Evolutionary conservation across 2,113 vertebrate species (phyloP).

Genomic region (Ameiurus melas): DNA sequence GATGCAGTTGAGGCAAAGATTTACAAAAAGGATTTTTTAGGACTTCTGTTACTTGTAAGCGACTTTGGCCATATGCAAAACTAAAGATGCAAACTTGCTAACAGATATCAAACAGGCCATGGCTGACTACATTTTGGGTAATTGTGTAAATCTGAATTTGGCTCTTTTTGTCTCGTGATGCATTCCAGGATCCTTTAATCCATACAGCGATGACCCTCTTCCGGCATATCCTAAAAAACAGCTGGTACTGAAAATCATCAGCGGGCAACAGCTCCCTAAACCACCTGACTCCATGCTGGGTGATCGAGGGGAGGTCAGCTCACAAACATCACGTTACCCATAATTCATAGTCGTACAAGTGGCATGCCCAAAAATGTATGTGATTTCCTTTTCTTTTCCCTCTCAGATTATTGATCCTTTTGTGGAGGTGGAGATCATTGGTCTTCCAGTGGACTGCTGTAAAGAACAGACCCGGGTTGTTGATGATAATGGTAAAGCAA

Average conservation of each 20-base stretch:
- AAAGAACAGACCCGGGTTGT: slow-evolving; percentile 98
- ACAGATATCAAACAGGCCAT: not conserved
- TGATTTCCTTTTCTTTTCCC: not conserved
- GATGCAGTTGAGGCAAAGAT: not conserved
- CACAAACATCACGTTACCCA: not conserved
- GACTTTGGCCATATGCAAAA: not conserved
- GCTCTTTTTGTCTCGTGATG: slow-evolving; percentile 27
- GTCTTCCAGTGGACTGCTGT: slow-evolving; percentile 91
- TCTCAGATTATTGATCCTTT: slow-evolving; percentile 96
- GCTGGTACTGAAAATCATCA: slow-evolving; percentile 94
- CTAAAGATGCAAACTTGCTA: not conserved
- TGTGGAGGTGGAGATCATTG: slow-evolving; percentile 97
- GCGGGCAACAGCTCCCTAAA: slow-evolving; percentile 96
- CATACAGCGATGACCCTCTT: slow-evolving; percentile 89
- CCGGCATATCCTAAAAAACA: slow-evolving; percentile 96
- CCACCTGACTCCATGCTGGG: slow-evolving; percentile 97
- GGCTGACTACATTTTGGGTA: not conserved
- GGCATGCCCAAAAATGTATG: not conserved
- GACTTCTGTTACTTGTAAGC: not conserved
- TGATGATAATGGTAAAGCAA: slow-evolving; percentile 89
- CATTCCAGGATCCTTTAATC: slow-evolving; percentile 87
- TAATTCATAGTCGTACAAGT: not conserved
- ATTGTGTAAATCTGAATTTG: not conserved
- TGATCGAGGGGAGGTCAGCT: slow-evolving; percentile 92
- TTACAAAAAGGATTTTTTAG: not conserved